Base-by-base conservation (phyloP, 2,797 vertebrate species). In the Geotrypetes seraphini region DNA sequence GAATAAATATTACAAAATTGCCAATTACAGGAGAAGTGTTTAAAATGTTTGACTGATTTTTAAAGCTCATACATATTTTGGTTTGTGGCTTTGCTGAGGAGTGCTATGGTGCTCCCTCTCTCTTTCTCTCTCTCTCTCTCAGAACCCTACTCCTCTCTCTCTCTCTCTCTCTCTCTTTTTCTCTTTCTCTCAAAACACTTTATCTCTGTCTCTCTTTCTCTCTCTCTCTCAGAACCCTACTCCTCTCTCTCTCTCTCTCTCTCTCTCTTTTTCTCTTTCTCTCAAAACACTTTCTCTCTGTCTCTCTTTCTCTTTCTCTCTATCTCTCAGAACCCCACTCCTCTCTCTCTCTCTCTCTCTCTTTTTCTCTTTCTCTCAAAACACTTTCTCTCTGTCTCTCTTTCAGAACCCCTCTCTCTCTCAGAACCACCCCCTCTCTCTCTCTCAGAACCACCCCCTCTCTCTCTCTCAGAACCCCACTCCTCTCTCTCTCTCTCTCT, bases 1-100 rank as follows among this genome's bases (percentile, higher is more conserved):
- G 93, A 96, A 90, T 92, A 89, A 81, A 92, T 92, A 92, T 91
- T 92, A 97, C 91, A 96, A 90, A 96, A 96, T 91, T 93, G 91
- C 87, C 93, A 96, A 96, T 99, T 96, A 96, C 81, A 82, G 86
- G 86, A 74, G 81, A 87, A 90, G 91, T 87, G 86, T 90, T 88
- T 88, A 84, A 90, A 90, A 85, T 81, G 88, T 92, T 85, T 75
- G 83, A 71, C 80, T 77, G 88, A 86, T 89, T 36, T n/a, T 19
- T 66, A 57, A 41, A 38, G 57, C 32, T 57, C 35, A 1, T 36
- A 46, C 46, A 2, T 50, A 69, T 57, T 47, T 39, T 19, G 42
- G 43, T 34, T 56, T 54, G 31, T 29, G 14, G 41, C 46, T 57
- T n/a, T 43, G 38, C 20, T 40, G 60, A 54, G 10, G 30, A 48